Percentiles rank a stretch among this genome's conserved stretches.
phyloP scores from a whole-genome alignment of 2,113 vertebrate genomes.

The Aptenodytes patagonicus region DNA sequence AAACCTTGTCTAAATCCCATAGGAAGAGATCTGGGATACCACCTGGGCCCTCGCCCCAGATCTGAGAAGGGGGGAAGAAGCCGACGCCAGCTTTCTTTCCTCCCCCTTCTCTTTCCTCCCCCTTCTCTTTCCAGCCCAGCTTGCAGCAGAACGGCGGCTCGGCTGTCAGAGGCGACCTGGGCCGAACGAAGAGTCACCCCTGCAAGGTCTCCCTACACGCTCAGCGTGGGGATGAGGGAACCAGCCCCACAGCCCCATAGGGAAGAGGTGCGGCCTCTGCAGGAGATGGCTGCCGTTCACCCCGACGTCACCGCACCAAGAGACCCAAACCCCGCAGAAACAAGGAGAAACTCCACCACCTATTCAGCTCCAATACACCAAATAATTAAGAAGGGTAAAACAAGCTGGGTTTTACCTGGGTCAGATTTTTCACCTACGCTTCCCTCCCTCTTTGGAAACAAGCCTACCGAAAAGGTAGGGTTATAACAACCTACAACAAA shows the following conservation, averaged over 20 bases:
- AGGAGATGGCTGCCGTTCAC: neutral
- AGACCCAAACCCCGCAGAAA: neutral
- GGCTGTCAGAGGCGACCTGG: neutral
- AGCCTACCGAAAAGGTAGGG: neutral
- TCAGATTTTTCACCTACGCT: neutral
- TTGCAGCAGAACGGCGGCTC: neutral
- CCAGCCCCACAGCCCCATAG: neutral
- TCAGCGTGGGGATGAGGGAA: neutral
- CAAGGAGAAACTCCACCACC: neutral
- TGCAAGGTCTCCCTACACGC: neutral
- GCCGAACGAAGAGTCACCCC: neutral
- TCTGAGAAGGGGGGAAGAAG: neutral
- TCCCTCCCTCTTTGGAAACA: neutral
- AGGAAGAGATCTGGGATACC: constrained; percentile 42
- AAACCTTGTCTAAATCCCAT: constrained; percentile 29
- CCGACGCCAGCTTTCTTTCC: neutral
- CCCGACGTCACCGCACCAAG: accelerated
- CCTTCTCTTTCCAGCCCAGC: neutral
- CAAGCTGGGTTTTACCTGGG: neutral
- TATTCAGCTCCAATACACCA: neutral
- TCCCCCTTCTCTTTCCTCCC: neutral
- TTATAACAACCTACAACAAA: neutral
- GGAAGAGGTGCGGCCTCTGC: neutral
- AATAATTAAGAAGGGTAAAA: neutral
- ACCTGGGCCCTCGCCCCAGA: constrained; percentile 27